These are phyloP conservation scores for Zonitis immaculata DNA, from an alignment of 2,888 invertebrate genomes.

Conservation along the genomic window DNA sequence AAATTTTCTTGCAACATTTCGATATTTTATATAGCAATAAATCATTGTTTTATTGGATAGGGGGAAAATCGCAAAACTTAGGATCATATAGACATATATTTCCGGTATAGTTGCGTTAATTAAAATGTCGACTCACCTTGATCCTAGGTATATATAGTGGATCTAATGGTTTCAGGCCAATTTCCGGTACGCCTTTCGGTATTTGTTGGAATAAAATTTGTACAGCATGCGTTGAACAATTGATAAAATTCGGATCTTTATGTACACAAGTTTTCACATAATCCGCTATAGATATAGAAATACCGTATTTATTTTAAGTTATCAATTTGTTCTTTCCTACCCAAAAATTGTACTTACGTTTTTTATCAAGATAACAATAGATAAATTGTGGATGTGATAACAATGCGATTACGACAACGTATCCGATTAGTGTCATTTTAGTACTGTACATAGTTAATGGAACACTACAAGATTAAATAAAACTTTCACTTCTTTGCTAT, in stretches of 20 bases:
- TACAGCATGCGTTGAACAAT: slow-evolving; percentile 64
- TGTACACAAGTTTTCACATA: slow-evolving; percentile 64
- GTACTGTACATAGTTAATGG: neutral
- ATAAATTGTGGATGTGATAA: slow-evolving; percentile 15
- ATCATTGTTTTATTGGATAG: too few relatives aligned
- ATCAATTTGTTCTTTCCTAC: too few relatives aligned
- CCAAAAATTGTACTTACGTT: slow-evolving; percentile 32
- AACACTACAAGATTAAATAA: neutral
- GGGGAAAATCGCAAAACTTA: too few relatives aligned
- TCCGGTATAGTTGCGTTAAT: too few relatives aligned
- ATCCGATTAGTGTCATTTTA: neutral
- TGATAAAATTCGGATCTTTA: slow-evolving; percentile 58
- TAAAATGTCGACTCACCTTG: slow-evolving; percentile 39
- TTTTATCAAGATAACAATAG: slow-evolving; percentile 31
- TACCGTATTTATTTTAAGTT: too few relatives aligned
- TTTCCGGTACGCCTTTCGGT: slow-evolving; percentile 56
- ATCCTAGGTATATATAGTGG: slow-evolving; percentile 61
- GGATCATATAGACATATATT: too few relatives aligned
- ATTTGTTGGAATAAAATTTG: slow-evolving; percentile 62
- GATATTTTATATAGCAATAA: too few relatives aligned
- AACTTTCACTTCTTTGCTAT: neutral
- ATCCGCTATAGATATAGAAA: slow-evolving; percentile 63
- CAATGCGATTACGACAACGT: too few relatives aligned
- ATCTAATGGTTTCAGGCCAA: slow-evolving; percentile 60
- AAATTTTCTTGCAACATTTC: too few relatives aligned